These are phyloP conservation scores for Cremastobaeus sp. DNA, from an alignment of 2,888 invertebrate species.

Conservation along the genomic window DNA sequence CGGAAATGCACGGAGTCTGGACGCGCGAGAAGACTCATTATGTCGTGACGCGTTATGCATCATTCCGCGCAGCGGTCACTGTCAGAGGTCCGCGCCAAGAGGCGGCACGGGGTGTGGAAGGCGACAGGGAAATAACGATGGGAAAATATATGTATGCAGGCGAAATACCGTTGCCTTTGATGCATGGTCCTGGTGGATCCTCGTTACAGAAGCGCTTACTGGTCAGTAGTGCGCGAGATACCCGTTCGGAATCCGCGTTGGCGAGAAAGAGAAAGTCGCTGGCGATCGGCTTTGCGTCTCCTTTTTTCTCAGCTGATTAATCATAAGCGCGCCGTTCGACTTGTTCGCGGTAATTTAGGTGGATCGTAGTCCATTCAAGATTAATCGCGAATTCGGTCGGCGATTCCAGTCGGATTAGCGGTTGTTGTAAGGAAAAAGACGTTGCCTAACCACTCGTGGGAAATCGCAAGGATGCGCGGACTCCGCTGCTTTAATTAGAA, in stretches of 20 bases:
- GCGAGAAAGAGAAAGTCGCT: constrained; percentile 57
- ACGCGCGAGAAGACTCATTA: constrained; percentile 69
- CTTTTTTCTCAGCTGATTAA: constrained; percentile 36
- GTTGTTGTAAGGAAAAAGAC: background rate
- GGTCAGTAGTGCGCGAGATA: constrained; percentile 64
- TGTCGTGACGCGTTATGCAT: constrained; percentile 71
- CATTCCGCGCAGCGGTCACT: constrained; percentile 67
- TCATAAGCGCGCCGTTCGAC: constrained; percentile 33
- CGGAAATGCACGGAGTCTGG: constrained; percentile 13
- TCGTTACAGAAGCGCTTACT: constrained; percentile 61
- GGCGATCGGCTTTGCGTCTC: background rate
- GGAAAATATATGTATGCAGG: constrained; percentile 68
- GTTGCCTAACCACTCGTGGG: constrained; percentile 16
- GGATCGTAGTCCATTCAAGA: constrained; percentile 27
- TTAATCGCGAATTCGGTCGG: constrained; percentile 35
- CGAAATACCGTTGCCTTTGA: constrained; percentile 70
- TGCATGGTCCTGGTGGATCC: constrained; percentile 65
- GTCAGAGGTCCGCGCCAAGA: constrained; percentile 64
- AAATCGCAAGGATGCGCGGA: constrained; percentile 14
- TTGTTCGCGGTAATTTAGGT: constrained; percentile 45
- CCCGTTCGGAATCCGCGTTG: constrained; percentile 34
- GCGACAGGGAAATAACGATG: constrained; percentile 69
- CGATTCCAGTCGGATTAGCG: constrained; percentile 30
- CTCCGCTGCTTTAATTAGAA: background rate
- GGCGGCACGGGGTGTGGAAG: constrained; percentile 56